phyloP scores from a whole-genome alignment of 2,888 invertebrate genomes.

The Smittia sp. region DNA sequence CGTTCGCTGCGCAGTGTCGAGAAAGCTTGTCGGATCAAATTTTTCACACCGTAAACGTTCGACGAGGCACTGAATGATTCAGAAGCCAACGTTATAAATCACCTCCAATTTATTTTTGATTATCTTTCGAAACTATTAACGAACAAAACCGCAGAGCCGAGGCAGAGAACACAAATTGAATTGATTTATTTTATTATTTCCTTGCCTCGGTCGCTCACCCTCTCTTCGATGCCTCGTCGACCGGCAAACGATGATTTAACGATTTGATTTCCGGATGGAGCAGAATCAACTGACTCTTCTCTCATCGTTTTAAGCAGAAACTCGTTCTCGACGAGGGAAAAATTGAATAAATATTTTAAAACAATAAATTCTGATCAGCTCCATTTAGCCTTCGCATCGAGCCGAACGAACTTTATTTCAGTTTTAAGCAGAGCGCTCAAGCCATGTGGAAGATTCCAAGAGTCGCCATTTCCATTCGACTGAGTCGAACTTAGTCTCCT shows the following conservation, averaged over 20 bases:
- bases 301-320: background rate
- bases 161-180: constrained; percentile 27
- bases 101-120: constrained; percentile 28
- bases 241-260: constrained; percentile 20
- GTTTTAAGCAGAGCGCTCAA: background rate
- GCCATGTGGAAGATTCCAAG: constrained; percentile 5
- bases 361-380: constrained; percentile 16
- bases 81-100: constrained; percentile 4
- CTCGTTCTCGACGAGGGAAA: background rate
- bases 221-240: constrained; percentile 1
- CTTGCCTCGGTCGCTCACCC: background rate
- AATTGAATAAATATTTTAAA: constrained; percentile 18
- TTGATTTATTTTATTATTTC: constrained; percentile 30
- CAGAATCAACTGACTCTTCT: background rate
- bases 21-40: background rate
- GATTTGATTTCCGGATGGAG: constrained; percentile 21
- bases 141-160: background rate
- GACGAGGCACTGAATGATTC: constrained; percentile 19
- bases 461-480: too few relatives aligned
- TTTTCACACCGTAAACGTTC: background rate
- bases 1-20: background rate
- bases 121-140: constrained; percentile 32
- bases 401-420: background rate
- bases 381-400: background rate
- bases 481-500: too few relatives aligned